Evolutionary conservation across 2,797 vertebrate species (phyloP), one percentile per base, ranked within the genome.

Genomic region (Phoxinus dragarum): DNA sequence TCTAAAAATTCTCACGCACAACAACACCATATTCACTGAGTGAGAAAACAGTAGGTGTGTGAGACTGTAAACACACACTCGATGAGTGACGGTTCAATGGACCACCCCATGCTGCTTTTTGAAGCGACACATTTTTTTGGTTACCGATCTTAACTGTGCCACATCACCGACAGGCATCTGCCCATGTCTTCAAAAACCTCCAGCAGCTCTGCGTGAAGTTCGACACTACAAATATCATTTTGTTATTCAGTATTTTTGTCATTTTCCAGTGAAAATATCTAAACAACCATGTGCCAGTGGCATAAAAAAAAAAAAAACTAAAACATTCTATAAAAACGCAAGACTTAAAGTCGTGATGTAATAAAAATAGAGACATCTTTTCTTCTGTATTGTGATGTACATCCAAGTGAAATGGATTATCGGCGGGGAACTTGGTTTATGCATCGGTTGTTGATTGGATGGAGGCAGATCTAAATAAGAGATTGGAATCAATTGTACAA

Each of bases 101-200:
- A 84, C 77, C n/a, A 31, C 36, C 75, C 64, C 82, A 56, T 68
- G 82, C 64, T 78, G 82, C 6, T n/a, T 56, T 49, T 77, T 49
- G 40, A 84, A 69, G 68, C 34, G 7, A 76, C 69, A 82, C 14
- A 23, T 66, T 52, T 67, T 75, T 67, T 75, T 49, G 72, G 42
- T 38, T 54, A 27, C 59, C 2, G 21, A 68, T 68, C 23, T 84
- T 67, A 67, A 21, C 6, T 11, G 44, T 42, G 74, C n/a, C 75
- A 69, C 52, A 42, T n/a, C 73, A 34, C 36, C 11, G 0, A 77
- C 82, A 40, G 40, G 36, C 12, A 40, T 40, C 16, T 49, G 9
- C 23, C 61, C 5, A 49, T 69, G 59, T 54, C 27, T 73, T 74
- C 42, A 79, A 82, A 64, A 64, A 44, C 4, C 54, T 74, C 40